Base-by-base conservation (phyloP, 2,113 vertebrate species). In the Bufo bufo region DNA sequence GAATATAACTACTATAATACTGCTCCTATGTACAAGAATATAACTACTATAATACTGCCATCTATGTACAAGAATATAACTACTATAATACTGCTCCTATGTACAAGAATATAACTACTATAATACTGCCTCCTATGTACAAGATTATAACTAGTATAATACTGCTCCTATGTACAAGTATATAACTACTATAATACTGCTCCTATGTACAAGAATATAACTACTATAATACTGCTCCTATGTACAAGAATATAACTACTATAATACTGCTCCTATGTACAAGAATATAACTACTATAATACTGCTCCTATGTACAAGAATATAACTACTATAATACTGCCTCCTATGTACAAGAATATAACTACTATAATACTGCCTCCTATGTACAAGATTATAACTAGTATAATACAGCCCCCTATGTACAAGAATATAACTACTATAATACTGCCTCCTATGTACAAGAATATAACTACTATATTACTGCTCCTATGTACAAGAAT, bases 341-440 rank as follows among this genome's bases (percentile, higher is more conserved):
- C 13, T 19, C 33, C 23, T 17, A 14, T 72, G 5, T 72, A 72
- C 69, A 72, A 45, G 69, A 45, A 72, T 72, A 45, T 72, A 72
- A 72, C 69, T 72, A 72, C 69, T 72, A 72, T 72, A 43, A 72
- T 72, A 72, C 69, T 72, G 69, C n/a, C 33, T 6, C 69, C 69
- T 72, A 72, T 43, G 4, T 72, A n/a, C 33, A 43, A 45, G 69
- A 45, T 14, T 72, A 66, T n/a, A 74, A 74, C 71, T 19, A 49
- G 16, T 75, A 75, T 75, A 19, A 75, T 75, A 75, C 47, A 33
- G 23, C 9, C 72, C 4, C 45, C 33, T n/a, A 47, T 12, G 16
- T 19, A 69, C 45, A 50, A 50, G 16, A 49, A 49, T 49, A 75
- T 75, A 75, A 75, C 45, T 75, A 19, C 45, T 49, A 49, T 49